Conservation (phyloP, 2,888 invertebrate species). For the Aspidapion aeneum region DNA sequence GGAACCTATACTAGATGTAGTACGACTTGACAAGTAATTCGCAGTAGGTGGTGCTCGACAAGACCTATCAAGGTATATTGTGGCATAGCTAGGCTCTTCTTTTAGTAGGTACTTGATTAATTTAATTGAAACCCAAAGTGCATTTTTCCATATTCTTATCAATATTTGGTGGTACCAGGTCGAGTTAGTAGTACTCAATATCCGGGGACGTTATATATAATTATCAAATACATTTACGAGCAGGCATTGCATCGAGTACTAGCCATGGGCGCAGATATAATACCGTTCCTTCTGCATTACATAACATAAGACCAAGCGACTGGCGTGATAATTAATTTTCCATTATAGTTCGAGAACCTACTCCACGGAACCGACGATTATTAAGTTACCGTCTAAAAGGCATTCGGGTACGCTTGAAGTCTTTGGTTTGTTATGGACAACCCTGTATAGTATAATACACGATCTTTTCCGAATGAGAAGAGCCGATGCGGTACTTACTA, state of each 20-base stretch:
- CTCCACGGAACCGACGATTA: neutral
- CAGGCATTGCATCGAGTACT: neutral
- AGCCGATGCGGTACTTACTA: neutral
- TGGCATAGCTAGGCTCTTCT: neutral
- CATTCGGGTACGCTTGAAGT: neutral
- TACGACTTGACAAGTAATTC: neutral
- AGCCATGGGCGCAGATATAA: constrained; percentile 10
- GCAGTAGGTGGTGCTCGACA: neutral
- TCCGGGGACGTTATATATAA: no score
- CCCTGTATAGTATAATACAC: no score
- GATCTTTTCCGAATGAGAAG: neutral
- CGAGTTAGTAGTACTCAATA: no score
- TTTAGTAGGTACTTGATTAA: neutral
- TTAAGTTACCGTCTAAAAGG: neutral
- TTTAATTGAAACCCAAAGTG: neutral
- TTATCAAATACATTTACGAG: no score
- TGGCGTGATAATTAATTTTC: constrained; percentile 28
- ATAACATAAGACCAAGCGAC: constrained; percentile 21
- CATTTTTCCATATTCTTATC: no score
- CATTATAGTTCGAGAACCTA: constrained; percentile 24
- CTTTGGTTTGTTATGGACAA: neutral
- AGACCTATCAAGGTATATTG: neutral
- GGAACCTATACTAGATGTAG: neutral
- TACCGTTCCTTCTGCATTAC: constrained; percentile 22
- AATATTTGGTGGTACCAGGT: no score